Conservation (phyloP, 2,113 vertebrate genomes). For the Microtus pennsylvanicus region DNA sequence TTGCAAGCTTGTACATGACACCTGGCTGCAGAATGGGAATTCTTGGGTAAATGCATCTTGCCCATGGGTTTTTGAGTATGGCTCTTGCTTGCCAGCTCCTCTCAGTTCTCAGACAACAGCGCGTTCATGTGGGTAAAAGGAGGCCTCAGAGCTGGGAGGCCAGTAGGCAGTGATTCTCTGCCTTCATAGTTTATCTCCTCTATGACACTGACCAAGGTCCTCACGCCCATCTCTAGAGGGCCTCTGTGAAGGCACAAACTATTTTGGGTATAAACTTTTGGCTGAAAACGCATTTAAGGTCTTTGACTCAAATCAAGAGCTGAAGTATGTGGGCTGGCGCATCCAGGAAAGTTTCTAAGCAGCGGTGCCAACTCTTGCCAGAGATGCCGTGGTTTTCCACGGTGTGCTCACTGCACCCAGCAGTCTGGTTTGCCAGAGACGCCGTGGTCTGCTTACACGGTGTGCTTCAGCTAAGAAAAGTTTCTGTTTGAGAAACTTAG, state of each 20-base stretch:
- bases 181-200: not conserved
- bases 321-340: not conserved
- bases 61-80: not conserved
- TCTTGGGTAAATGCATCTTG: not conserved
- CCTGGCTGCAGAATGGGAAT: not conserved
- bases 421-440: not conserved
- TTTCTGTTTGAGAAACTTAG: slow-evolving; percentile 36
- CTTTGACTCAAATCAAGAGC: slow-evolving; percentile 18
- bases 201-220: not conserved
- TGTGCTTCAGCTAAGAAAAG: not conserved
- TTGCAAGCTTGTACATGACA: too few species aligned
- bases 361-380: not conserved
- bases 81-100: not conserved
- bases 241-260: slow-evolving; percentile 15
- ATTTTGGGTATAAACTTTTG: slow-evolving; percentile 14
- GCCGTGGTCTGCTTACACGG: not conserved
- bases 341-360: slow-evolving; percentile 23
- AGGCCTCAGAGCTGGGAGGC: not conserved
- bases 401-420: not conserved
- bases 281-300: slow-evolving; percentile 13
- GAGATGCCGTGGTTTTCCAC: not conserved
- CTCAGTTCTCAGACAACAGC: not conserved
- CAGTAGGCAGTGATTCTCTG: not conserved
- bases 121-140: not conserved
- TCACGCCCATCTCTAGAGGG: not conserved